A percentile compares a stretch with the other conserved stretches of the same genome.
These are phyloP conservation scores for Pardalotus punctatus DNA, from an alignment of 2,113 vertebrate species.

Conservation along the genomic window DNA sequence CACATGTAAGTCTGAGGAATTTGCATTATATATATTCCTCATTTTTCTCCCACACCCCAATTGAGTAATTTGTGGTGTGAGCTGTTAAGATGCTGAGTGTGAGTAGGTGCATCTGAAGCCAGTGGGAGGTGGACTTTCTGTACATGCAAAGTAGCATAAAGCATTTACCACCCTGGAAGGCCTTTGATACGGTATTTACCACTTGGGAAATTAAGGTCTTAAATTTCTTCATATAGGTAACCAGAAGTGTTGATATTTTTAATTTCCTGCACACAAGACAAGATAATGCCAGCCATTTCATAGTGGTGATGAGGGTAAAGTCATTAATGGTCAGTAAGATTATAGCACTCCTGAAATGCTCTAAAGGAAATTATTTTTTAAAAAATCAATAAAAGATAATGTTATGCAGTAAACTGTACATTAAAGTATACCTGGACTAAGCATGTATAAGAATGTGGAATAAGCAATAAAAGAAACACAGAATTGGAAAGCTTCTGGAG, in stretches of 20 bases:
- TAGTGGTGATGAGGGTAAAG: neutral
- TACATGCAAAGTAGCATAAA: neutral
- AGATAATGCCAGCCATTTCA: neutral
- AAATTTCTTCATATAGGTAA: neutral
- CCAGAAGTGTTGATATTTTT: neutral
- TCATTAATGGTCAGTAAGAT: neutral
- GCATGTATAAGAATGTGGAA: neutral
- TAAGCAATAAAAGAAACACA: neutral
- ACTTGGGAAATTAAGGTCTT: neutral
- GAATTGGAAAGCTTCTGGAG: neutral
- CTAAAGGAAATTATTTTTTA: neutral
- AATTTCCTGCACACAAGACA: neutral
- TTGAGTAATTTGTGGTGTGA: slow-evolving; percentile 4
- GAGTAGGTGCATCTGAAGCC: neutral
- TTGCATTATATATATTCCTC: neutral
- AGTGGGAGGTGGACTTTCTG: neutral
- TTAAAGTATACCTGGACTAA: neutral
- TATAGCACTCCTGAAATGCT: neutral
- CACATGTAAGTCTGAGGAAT: neutral
- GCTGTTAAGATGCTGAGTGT: neutral
- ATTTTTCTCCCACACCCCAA: neutral
- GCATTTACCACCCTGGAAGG: neutral
- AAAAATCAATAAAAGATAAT: neutral
- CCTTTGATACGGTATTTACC: neutral
- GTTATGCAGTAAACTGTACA: neutral